Evolutionary conservation across 1,140 invertebrate genomes (phyloP), one percentile per base, ranked within the genome.

Genomic region (Drosophila aff.): DNA sequence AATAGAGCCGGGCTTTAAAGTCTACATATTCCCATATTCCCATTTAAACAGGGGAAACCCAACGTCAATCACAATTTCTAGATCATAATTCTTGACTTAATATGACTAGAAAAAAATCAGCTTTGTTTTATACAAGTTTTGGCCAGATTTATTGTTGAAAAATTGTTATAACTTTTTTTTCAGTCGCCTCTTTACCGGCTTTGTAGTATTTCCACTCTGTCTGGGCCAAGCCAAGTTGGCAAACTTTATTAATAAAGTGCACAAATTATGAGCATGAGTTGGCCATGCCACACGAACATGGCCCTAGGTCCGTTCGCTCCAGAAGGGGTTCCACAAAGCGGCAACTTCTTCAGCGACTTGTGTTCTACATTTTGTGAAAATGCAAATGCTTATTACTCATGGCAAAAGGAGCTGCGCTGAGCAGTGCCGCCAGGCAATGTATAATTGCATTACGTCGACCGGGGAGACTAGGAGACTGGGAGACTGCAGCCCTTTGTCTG

Each of bases 211-310:
- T 60, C 55, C 61, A 47, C 61, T 66, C 43, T 57, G 72, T 76
- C 68, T 69, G 62, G 52, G 47, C 62, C 41, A 52, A 66, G 46
- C 62, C 64, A 21, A 71, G 64, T 71, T 71, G 67, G 67, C 64
- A 86, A 87, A 87, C 83, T 87, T 87, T 87, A 87, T 87, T 87
- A 87, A 87, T 87, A 87, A 87, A 81, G 59, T 78, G 84, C 81
- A 89, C 72, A 81, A 84, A 86, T 82, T 86, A 80, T 82, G 76
- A 82, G 83, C 82, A 79, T 66, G 75, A 81, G 66, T 49, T 49
- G 63, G 76, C 59, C 64, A 68, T 69, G 63, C 72, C 63, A 58
- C 46, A 60, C 57, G 58, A 62, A 65, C 61, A 85, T 75, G 81
- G 79, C 78, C 77, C 55, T 69, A 68, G 73, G 81, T 76, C 52